A percentile compares a stretch with the other conserved stretches of the same genome.
phyloP scores from a whole-genome alignment of 2,888 invertebrate species.

The Smittia sp. region DNA sequence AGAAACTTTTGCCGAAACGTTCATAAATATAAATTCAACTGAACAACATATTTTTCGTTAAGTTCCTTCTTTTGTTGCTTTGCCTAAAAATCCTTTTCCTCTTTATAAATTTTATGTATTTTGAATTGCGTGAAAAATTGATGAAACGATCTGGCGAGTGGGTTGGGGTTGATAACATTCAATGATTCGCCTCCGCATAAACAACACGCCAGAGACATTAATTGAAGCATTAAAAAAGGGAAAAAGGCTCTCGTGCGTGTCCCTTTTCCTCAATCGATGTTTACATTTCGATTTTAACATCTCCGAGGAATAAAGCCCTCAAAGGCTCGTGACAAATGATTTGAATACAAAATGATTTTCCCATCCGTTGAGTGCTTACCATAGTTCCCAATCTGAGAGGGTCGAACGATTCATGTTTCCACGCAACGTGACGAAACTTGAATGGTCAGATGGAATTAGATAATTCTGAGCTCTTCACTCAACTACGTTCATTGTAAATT shows the following conservation, averaged over 20 bases:
- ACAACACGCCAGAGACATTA: background rate
- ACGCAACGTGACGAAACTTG: constrained; percentile 32
- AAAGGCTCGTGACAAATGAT: background rate
- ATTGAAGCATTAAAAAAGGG: constrained; percentile 3
- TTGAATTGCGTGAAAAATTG: too few relatives aligned
- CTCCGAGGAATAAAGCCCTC: background rate
- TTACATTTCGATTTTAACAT: background rate
- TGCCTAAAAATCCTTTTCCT: too few relatives aligned
- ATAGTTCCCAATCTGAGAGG: background rate
- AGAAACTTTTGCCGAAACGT: too few relatives aligned
- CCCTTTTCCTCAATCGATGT: background rate
- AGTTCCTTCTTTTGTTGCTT: too few relatives aligned
- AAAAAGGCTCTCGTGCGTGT: background rate
- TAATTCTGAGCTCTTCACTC: too few relatives aligned
- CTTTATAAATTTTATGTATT: too few relatives aligned
- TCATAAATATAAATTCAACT: too few relatives aligned
- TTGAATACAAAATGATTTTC: constrained; percentile 14
- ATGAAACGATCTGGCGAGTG: too few relatives aligned
- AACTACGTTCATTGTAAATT: constrained; percentile 24
- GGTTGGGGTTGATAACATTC: too few relatives aligned
- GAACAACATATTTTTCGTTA: too few relatives aligned
- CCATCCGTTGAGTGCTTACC: background rate
- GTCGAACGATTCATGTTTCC: background rate
- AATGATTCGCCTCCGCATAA: too few relatives aligned
- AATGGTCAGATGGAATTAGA: background rate